These are phyloP conservation scores for Clistopyga incitator DNA, from an alignment of 2,888 invertebrate species.

Conservation along the genomic window DNA sequence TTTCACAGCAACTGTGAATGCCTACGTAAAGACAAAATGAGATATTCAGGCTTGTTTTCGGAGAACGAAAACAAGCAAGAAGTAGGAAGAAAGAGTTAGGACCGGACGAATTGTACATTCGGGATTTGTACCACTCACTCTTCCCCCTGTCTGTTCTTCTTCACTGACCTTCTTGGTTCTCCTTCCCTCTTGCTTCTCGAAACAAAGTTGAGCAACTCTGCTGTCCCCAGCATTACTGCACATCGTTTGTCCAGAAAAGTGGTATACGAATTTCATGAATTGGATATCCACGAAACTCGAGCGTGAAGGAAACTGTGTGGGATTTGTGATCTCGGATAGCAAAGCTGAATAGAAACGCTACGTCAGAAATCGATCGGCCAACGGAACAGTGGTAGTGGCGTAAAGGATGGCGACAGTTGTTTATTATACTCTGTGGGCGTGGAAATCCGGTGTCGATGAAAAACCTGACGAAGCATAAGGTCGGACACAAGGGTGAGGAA, in stretches of 20 bases:
- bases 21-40: slow-evolving; percentile 4
- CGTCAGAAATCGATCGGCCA: slow-evolving; percentile 57
- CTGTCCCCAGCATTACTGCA: slow-evolving; percentile 16
- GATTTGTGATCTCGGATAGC: slow-evolving; percentile 45
- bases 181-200: background rate
- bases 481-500: slow-evolving; percentile 8
- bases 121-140: slow-evolving; percentile 44
- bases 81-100: slow-evolving; percentile 21
- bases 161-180: slow-evolving; percentile 13
- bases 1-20: background rate
- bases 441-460: slow-evolving; percentile 15
- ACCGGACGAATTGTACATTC: slow-evolving; percentile 36
- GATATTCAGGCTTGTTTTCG: slow-evolving; percentile 16
- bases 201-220: slow-evolving; percentile 18
- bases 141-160: slow-evolving; percentile 9
- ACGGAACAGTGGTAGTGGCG: slow-evolving; percentile 33
- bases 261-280: slow-evolving; percentile 47
- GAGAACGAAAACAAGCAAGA: background rate
- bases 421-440: slow-evolving; percentile 36
- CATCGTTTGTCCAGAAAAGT: slow-evolving; percentile 20
- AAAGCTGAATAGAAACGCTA: slow-evolving; percentile 30
- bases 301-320: slow-evolving; percentile 32
- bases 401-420: slow-evolving; percentile 38
- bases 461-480: slow-evolving; percentile 28
- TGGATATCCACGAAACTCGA: slow-evolving; percentile 43